Base-by-base conservation (phyloP, 2,797 vertebrate species). In the Falco cherrug region DNA sequence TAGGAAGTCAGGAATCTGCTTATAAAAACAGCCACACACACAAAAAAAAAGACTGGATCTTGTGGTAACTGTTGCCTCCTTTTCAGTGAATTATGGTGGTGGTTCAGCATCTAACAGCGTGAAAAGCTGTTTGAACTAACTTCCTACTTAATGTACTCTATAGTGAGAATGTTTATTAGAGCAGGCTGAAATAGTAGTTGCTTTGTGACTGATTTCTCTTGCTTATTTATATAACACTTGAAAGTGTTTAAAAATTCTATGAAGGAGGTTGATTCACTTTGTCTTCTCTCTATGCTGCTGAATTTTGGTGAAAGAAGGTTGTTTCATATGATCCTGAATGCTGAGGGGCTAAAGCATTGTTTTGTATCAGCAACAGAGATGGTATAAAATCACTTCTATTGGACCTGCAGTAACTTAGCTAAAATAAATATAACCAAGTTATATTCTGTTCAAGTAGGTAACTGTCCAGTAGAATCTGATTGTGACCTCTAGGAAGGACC, bases 201-300 rank as follows among this genome's bases (percentile, higher is more conserved):
- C 56, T 91, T 77, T 96, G 33, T 79, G 56, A 96, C 81, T 41
- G 14, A 10, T 92, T 97, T 93, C 69, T 91, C 51, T 89, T 94
- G 70, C 76, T 88, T 89, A 84, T 89, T 83, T 95, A 83, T 95
- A 13, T 45, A 83, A 77, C 74, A 85, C 90, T 67, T 87, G 8
- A 19, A 76, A 75, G 18, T 16, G 26, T 92, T 91, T 84, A 28
- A 92, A 87, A 93, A 51, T 41, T 39, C 12, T 63, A 21, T 26
- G 50, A 75, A 79, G 19, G 37, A 41, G 25, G 50, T 65, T 69
- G n/a, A 28, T 89, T 73, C 81, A 61, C 28, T 78, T 73, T 83
- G 25, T 83, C 3, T 68, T 12, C 1, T 74, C 56, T 89, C 47
- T 63, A 2, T 81, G 79, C 73, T 91, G 84, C 63, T 93, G 70